Conservation (phyloP, 2,888 invertebrate species). For the Horisme vitalbata region DNA sequence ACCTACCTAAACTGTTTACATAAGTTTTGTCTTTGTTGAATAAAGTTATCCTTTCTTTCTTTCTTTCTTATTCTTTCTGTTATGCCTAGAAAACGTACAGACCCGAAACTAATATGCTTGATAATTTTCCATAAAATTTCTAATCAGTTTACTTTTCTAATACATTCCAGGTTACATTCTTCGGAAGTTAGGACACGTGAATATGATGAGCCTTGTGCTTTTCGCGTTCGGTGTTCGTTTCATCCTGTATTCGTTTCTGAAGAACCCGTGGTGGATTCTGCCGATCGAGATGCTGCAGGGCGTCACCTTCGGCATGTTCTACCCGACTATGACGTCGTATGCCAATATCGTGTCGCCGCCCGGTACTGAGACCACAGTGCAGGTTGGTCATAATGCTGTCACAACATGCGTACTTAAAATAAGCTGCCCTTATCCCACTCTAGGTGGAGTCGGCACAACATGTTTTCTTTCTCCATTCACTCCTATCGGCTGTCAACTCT, state of each 20-base stretch:
- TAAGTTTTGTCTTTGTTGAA: no score
- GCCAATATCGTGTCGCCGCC: slow-evolving; percentile 92
- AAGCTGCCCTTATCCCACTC: no score
- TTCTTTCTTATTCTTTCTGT: no score
- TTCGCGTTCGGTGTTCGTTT: slow-evolving; percentile 91
- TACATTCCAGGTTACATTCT: slow-evolving; percentile 85
- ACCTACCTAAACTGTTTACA: no score
- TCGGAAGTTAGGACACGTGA: slow-evolving; percentile 90
- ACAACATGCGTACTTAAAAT: not conserved
- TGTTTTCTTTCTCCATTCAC: no score
- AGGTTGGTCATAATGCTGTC: slow-evolving; percentile 81
- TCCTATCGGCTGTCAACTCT: no score
- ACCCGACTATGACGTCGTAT: slow-evolving; percentile 94
- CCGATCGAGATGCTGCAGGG: slow-evolving; percentile 94
- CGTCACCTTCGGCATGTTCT: slow-evolving; percentile 93
- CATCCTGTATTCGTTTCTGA: slow-evolving; percentile 90
- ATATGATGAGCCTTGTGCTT: slow-evolving; percentile 92
- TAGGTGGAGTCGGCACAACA: no score
- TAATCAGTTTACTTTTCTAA: not conserved
- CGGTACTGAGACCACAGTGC: slow-evolving; percentile 93
- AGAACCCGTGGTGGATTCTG: slow-evolving; percentile 92
- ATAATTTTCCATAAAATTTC: no score
- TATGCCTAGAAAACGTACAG: no score
- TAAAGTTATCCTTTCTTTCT: no score
- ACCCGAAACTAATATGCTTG: no score